A percentile compares a stretch with the other conserved stretches of the same genome.
Conservation (phyloP, 1,140 invertebrate genomes). For the Micrasema longulum region DNA sequence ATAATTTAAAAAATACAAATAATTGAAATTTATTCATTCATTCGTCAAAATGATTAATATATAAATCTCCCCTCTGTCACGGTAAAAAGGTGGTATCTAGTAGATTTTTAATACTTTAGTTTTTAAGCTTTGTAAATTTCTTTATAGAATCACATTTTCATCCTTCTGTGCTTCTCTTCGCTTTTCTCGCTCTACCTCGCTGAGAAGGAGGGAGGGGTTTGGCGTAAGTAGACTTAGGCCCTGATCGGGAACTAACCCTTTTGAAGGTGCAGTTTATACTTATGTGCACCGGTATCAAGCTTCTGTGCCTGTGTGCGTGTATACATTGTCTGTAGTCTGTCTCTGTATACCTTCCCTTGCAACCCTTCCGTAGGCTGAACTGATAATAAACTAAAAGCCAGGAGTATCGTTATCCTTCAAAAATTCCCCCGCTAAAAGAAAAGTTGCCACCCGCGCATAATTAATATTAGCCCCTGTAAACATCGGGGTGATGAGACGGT, state of each 20-base stretch:
- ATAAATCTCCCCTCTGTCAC: too few species aligned
- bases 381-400: constrained; percentile 1
- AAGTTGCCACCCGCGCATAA: background rate
- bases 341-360: background rate
- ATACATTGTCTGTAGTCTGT: background rate
- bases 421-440: constrained; percentile 20
- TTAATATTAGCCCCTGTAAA: too few species aligned
- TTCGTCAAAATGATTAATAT: too few species aligned
- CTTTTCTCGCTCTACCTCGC: too few species aligned
- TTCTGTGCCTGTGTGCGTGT: constrained; percentile 1
- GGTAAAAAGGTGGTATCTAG: too few species aligned
- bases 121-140: too few species aligned
- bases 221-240: background rate
- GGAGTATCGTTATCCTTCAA: constrained; percentile 12
- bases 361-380: constrained; percentile 29
- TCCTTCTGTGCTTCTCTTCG: too few species aligned
- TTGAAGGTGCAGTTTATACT: constrained; percentile 4
- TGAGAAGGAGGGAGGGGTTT: background rate
- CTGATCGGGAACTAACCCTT: constrained; percentile 8
- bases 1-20: too few species aligned
- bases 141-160: too few species aligned
- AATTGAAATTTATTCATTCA: too few species aligned
- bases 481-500: background rate
- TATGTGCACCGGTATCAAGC: background rate
- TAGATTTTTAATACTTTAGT: too few species aligned